Percentiles rank a stretch among this genome's conserved stretches.
Conservation (phyloP, 2,888 invertebrate species). For the Urechis unicinctus region DNA sequence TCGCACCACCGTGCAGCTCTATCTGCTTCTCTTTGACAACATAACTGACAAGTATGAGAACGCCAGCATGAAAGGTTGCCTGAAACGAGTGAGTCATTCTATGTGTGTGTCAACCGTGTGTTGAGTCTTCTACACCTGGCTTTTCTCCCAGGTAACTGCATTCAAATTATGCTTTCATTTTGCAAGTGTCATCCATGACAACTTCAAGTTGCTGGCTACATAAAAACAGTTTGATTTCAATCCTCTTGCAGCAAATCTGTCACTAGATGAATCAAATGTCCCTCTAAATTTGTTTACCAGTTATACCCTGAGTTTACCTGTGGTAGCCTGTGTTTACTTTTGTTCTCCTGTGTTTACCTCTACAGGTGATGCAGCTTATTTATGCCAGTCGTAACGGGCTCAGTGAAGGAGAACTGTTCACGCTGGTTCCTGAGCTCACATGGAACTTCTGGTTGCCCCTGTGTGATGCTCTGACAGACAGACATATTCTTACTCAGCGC, state of each 20-base stretch:
- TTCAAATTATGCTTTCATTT: no score
- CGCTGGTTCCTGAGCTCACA: conserved; percentile 32
- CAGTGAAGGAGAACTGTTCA: conserved; percentile 38
- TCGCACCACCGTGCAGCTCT: conserved; percentile 33
- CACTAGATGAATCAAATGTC: no score
- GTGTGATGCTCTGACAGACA: conserved; percentile 29
- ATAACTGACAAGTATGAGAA: conserved; percentile 28
- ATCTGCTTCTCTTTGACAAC: conserved; percentile 31
- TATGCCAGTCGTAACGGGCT: conserved; percentile 42
- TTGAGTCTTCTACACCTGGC: no score
- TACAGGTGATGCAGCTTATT: conserved; percentile 37
- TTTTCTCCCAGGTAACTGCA: no score
- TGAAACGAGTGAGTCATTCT: not conserved
- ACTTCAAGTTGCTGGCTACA: no score
- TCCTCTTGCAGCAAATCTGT: no score
- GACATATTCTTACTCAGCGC: conserved; percentile 35
- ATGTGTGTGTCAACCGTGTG: no score
- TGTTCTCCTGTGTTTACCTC: not conserved
- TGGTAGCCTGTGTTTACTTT: conserved; percentile 9
- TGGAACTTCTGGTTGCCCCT: conserved; percentile 38
- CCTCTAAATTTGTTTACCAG: no score
- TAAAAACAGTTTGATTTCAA: no score
- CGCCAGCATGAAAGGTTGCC: conserved; percentile 5
- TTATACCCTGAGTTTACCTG: no score
- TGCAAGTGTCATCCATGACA: no score